phyloP scores from a whole-genome alignment of 1,140 invertebrate genomes.

The Venustaconcha ellipsiformis region DNA sequence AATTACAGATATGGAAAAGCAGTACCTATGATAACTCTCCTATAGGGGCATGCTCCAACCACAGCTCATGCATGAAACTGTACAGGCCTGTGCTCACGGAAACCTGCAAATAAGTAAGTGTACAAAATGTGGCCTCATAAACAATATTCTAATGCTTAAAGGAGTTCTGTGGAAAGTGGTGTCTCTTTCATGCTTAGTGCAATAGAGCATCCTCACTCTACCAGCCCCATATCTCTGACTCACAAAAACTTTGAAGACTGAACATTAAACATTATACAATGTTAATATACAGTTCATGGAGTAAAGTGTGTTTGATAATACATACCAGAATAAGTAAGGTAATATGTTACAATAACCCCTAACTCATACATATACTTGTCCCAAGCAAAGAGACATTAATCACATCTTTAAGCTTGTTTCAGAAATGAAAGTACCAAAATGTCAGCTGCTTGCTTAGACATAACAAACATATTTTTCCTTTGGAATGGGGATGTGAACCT shows the following conservation, averaged over 20 bases:
- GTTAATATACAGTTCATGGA: no score
- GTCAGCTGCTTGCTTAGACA: no score
- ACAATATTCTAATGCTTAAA: background rate
- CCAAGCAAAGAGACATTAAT: no score
- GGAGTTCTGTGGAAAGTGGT: background rate
- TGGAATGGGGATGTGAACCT: no score
- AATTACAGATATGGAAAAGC: no score
- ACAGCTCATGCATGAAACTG: conserved; percentile 95
- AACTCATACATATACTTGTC: no score
- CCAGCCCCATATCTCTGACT: background rate
- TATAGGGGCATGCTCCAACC: conserved; percentile 98
- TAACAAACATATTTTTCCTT: no score
- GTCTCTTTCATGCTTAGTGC: background rate
- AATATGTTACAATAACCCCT: no score
- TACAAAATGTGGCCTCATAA: background rate
- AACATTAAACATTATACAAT: background rate
- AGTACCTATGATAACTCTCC: conserved; percentile 88
- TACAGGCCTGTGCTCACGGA: conserved; percentile 95
- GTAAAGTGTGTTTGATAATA: no score
- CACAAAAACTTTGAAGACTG: background rate
- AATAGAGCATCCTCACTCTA: background rate
- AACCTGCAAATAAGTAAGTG: conserved; percentile 78
- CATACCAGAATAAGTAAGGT: no score
- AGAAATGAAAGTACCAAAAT: no score
- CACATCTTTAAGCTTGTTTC: no score